Conservation (phyloP, 2,797 vertebrate species). For the Chloroceryle amazona region DNA sequence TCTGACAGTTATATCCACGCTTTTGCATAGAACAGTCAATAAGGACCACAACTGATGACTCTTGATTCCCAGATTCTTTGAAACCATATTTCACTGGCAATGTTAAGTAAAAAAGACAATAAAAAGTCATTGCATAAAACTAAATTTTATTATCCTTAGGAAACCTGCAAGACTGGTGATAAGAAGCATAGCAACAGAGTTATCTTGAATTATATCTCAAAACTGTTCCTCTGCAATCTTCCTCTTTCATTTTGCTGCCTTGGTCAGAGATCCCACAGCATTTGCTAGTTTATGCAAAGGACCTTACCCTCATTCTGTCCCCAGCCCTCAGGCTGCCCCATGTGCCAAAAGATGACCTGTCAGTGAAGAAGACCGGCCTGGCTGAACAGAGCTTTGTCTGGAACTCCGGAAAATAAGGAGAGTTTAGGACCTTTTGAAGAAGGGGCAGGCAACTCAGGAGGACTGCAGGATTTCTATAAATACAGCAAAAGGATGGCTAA, state of each 20-base stretch:
- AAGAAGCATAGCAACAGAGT: background rate
- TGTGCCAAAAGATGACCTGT: background rate
- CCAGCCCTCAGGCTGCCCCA: no score
- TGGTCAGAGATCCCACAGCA: background rate
- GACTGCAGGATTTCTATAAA: background rate
- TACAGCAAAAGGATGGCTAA: background rate
- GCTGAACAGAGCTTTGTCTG: background rate
- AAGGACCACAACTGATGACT: background rate
- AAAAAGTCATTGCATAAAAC: background rate
- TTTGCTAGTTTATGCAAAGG: background rate
- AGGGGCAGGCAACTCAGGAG: background rate
- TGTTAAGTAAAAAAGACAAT: background rate
- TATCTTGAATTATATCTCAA: background rate
- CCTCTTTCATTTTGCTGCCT: background rate
- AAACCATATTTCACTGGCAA: background rate
- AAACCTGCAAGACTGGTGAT: background rate
- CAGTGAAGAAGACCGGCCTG: background rate
- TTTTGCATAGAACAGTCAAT: background rate
- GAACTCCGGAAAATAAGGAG: background rate
- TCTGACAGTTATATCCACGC: background rate
- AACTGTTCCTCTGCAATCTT: background rate
- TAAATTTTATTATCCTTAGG: background rate
- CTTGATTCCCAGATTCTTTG: background rate
- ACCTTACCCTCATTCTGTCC: background rate
- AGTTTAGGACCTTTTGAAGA: background rate